Conservation (phyloP, 2,888 invertebrate genomes). For the Automeris io region DNA sequence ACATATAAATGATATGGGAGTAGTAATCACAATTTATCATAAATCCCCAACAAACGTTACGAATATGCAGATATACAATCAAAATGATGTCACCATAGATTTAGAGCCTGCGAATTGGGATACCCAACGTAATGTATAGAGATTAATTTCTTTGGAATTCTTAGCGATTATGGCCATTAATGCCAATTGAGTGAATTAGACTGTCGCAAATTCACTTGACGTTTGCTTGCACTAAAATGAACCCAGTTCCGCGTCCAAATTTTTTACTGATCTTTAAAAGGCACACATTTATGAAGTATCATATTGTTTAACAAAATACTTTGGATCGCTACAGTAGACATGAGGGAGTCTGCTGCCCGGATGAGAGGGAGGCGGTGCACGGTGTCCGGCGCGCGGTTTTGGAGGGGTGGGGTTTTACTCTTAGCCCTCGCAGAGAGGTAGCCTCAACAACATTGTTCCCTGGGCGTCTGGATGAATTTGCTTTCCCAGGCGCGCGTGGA, state of each 20-base stretch:
- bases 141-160: slow-evolving; percentile 20
- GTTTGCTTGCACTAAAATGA: slow-evolving; percentile 2
- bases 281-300: too few relatives aligned
- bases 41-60: background rate
- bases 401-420: too few relatives aligned
- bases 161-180: slow-evolving; percentile 17
- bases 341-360: too few relatives aligned
- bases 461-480: too few relatives aligned
- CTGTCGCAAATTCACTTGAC: slow-evolving; percentile 3
- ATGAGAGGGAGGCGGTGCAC: too few relatives aligned
- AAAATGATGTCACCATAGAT: slow-evolving; percentile 8
- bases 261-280: too few relatives aligned
- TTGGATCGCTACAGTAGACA: too few relatives aligned
- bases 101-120: slow-evolving; percentile 5
- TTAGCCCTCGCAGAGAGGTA: too few relatives aligned
- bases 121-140: slow-evolving; percentile 15
- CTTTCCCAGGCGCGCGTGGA: too few relatives aligned
- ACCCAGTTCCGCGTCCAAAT: background rate
- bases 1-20: background rate
- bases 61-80: background rate
- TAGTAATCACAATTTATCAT: background rate
- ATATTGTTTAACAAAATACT: too few relatives aligned
- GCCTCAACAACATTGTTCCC: too few relatives aligned
- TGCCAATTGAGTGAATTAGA: slow-evolving; percentile 28
- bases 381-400: too few relatives aligned